Conservation (phyloP, 2,113 vertebrate genomes). For the Melanostigma gelatinosum region DNA sequence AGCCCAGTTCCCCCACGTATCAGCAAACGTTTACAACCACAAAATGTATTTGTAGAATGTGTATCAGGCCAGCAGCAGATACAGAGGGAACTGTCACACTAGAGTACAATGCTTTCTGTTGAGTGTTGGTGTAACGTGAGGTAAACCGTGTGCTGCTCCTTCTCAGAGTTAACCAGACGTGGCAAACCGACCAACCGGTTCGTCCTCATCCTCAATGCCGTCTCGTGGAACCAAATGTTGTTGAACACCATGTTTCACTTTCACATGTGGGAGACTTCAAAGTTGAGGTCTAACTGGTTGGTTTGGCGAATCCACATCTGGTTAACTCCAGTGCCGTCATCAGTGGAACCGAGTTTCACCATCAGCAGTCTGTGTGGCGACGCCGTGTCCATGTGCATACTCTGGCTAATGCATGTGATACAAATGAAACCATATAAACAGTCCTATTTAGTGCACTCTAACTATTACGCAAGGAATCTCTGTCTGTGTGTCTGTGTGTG, state of each 20-base stretch:
- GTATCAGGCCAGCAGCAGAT: not conserved
- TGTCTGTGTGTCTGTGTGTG: too few species aligned
- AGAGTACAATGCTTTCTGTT: slow-evolving; percentile 12
- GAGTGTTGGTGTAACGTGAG: not conserved
- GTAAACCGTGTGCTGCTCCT: not conserved
- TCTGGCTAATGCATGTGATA: not conserved
- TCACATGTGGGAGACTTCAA: not conserved
- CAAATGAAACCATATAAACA: not conserved
- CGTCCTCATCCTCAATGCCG: not conserved
- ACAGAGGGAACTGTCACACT: not conserved
- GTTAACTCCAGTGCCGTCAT: not conserved
- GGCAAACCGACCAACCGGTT: not conserved
- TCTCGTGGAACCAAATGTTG: not conserved
- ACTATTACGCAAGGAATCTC: not conserved
- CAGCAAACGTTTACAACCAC: not conserved
- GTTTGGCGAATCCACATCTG: slow-evolving; percentile 21
- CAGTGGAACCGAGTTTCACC: not conserved
- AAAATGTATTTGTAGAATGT: slow-evolving; percentile 15
- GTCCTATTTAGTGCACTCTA: not conserved
- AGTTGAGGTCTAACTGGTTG: not conserved
- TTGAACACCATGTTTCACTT: not conserved
- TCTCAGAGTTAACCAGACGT: not conserved
- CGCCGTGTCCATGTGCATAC: too few species aligned
- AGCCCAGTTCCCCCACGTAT: slow-evolving; percentile 20
- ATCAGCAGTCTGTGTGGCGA: not conserved